Base-by-base conservation (phyloP, 2,888 invertebrate species). In the Pimpla rufipes region DNA sequence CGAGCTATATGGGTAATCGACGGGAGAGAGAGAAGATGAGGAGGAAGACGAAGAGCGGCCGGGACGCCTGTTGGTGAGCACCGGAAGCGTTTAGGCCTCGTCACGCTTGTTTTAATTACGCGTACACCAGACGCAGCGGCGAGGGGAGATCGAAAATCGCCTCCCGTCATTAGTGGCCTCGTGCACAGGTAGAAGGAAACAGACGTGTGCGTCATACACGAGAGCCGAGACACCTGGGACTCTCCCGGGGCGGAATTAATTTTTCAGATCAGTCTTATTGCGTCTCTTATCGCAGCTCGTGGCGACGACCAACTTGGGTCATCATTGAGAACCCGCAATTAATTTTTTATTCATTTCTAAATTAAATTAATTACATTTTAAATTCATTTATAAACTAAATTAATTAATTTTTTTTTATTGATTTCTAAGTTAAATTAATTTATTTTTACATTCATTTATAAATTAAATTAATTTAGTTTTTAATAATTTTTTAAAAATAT, bases 201-300 rank as follows among this genome's bases (percentile, higher is more conserved):
- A 50, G 4, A 18, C 7, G 21, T 21, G 2, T 52, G 50, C 10
- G 11, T 52, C 29, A 29, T 29, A n/a, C 29, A 35, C 57, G 16
- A 29, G 23, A 23, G 4, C 16, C 13, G 52, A n/a, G 29, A 90
- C 92, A 92, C 91, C 90, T 91, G 92, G 90, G 89, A 87, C 84
- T 79, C 84, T 79, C 66, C 84, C 87, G 84, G 86, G 87, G 86
- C 87, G 88, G 92, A 93, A 93, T 93, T 92, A 90, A 91, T 93
- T 93, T 92, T 91, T 91, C 86, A 92, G 93, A 93, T 93, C 92
- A 93, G 90, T 50, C 89, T 92, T 90, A 92, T 92, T 91, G 90
- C 91, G 90, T 87, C 86, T n/a, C n/a, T n/a, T n/a, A n/a, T n/a
- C n/a, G n/a, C n/a, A n/a, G n/a, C n/a, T n/a, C n/a, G n/a, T n/a